Evolutionary conservation across 2,113 vertebrate species (phyloP), one percentile per base, ranked within the genome.

Genomic region (Pollachius pollachius): DNA sequence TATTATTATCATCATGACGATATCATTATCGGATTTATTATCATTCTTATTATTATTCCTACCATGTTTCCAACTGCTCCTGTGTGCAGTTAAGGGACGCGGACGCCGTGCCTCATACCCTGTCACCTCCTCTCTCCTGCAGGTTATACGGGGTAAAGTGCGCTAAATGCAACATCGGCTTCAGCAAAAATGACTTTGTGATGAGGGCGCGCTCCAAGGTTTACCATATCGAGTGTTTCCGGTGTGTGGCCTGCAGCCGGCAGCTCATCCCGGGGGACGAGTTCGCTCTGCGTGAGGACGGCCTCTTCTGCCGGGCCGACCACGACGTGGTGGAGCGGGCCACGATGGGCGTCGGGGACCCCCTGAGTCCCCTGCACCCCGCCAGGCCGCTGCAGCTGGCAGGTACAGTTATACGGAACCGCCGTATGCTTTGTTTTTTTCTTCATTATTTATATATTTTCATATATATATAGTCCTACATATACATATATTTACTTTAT

Each of bases 131-230:
- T 61, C 30, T 67, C 30, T 60, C 19, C 67, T 59, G 3, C 90
- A 99, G 97, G 93, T 93, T 98, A 85, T 98, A 97, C 78, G 97
- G 97, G 77, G 97, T 98, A 85, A 99, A 98, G 90, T 99, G 97
- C 89, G 95, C 96, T 64, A 99, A 99, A 87, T 99, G 97, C 91
- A 97, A 95, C 92, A 96, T 98, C 84, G 96, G 96, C 79, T 99
- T 99, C 95, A 98, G 97, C 90, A 98, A 97, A 92, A 99, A 97
- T 69, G 96, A 98, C 93, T 98, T 99, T 81, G 97, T 98, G 89
- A 98, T 99, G 97, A 89, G 97, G 64, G 96, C 97, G 69, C 96
- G 97, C 65, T 92, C 95, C 89, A 96, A 98, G 87, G 97, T 98
- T 74, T 99, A 98, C 92, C 97, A 99, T 91, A 97, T 98, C 89